These are phyloP conservation scores for Platyscapa corneri DNA, from an alignment of 1,140 invertebrate species.

Conservation along the genomic window DNA sequence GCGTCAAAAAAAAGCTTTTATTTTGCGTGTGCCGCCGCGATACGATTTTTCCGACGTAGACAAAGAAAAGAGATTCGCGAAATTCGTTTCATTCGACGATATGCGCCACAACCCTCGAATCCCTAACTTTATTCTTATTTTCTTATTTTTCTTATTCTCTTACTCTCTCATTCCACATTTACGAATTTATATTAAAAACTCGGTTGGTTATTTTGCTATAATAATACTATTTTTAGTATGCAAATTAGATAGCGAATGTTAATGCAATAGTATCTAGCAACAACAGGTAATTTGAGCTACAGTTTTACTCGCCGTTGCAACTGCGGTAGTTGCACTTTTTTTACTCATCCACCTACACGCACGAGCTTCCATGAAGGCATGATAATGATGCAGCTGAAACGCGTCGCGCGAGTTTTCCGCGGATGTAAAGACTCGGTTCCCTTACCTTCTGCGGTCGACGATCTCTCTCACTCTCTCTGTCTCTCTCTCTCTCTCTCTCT, in stretches of 20 bases:
- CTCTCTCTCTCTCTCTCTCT: neutral
- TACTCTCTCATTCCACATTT: no score
- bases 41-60: no score
- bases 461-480: neutral
- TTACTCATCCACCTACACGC: neutral
- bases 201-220: no score
- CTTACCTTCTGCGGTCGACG: neutral
- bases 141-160: no score
- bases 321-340: neutral
- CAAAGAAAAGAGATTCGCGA: no score
- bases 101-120: no score
- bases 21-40: no score
- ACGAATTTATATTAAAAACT: no score
- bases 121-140: no score
- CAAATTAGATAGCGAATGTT: neutral
- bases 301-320: neutral
- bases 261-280: neutral
- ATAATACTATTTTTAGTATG: neutral
- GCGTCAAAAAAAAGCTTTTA: no score
- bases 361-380: neutral
- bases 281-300: neutral
- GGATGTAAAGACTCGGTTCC: constrained; percentile 1
- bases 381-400: neutral
- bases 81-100: no score
- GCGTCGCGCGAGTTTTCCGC: constrained; percentile 10